phyloP scores from a whole-genome alignment of 1,140 invertebrate genomes.

The Drosophila nikananu region DNA sequence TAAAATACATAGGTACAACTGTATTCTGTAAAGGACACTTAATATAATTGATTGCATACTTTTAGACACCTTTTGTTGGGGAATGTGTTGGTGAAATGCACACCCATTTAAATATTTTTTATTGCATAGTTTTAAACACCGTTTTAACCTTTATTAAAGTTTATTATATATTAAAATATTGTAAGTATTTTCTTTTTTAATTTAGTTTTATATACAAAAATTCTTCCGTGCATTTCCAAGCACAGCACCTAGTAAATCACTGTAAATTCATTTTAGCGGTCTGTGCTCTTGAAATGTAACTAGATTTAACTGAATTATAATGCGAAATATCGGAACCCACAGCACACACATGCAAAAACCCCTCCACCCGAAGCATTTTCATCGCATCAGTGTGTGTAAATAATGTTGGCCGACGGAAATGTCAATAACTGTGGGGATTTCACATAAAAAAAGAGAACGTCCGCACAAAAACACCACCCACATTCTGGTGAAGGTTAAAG shows the following conservation, averaged over 20 bases:
- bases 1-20: neutral
- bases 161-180: neutral
- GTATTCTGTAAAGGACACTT: too few species aligned
- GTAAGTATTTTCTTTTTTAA: neutral
- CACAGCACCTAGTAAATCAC: neutral
- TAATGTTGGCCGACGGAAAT: constrained; percentile 41
- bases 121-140: too few species aligned
- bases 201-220: neutral
- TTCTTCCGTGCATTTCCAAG: neutral
- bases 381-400: constrained; percentile 35
- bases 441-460: too few species aligned
- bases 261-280: neutral
- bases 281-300: constrained; percentile 13
- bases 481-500: constrained; percentile 19
- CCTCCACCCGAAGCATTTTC: constrained; percentile 13
- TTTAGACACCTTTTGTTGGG: neutral
- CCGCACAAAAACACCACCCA: constrained; percentile 5
- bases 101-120: too few species aligned
- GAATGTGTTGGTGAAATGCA: too few species aligned
- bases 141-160: too few species aligned
- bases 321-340: constrained; percentile 27
- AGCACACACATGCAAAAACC: constrained; percentile 9
- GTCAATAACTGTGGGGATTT: constrained; percentile 44
- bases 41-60: neutral
- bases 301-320: constrained; percentile 32